Percentiles rank a stretch among this genome's conserved stretches.
phyloP scores from a whole-genome alignment of 64 coral and sea anemone genomes.

The Dendrophyllia cribrosa region DNA sequence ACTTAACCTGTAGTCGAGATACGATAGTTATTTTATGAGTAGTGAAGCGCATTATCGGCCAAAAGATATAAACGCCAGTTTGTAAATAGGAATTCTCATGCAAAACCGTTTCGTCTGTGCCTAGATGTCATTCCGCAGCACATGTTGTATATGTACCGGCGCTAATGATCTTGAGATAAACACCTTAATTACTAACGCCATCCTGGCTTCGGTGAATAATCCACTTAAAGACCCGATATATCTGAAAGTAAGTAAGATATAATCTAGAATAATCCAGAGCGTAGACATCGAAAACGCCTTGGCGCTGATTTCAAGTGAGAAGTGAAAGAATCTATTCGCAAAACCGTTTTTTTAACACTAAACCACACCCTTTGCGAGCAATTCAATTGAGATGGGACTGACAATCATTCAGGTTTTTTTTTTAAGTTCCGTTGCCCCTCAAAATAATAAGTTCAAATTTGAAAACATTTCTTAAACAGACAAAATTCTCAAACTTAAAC shows the following conservation, averaged over 20 bases:
- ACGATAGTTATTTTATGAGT: too few relatives aligned
- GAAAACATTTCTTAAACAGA: too few relatives aligned
- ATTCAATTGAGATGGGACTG: too few relatives aligned
- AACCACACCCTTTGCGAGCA: too few relatives aligned
- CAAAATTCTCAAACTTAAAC: too few relatives aligned
- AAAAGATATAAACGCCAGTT: too few relatives aligned
- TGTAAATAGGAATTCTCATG: background rate
- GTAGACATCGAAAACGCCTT: background rate
- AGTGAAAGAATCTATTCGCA: too few relatives aligned
- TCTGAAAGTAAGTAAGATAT: background rate
- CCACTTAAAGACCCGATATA: background rate
- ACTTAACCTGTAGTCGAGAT: too few relatives aligned
- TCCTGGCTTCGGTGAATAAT: background rate
- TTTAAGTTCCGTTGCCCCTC: too few relatives aligned
- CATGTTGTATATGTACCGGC: background rate
- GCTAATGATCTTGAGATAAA: background rate
- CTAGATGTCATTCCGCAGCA: background rate
- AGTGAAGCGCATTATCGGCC: too few relatives aligned
- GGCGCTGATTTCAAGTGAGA: background rate
- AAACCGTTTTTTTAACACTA: background rate
- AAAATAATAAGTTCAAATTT: too few relatives aligned
- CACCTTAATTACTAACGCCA: background rate
- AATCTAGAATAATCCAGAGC: background rate
- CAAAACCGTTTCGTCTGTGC: background rate
- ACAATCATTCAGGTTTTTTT: too few relatives aligned